Evolutionary conservation across 2,797 vertebrate genomes (phyloP).

Genomic region (Gymnoscopelus microlampas): DNA sequence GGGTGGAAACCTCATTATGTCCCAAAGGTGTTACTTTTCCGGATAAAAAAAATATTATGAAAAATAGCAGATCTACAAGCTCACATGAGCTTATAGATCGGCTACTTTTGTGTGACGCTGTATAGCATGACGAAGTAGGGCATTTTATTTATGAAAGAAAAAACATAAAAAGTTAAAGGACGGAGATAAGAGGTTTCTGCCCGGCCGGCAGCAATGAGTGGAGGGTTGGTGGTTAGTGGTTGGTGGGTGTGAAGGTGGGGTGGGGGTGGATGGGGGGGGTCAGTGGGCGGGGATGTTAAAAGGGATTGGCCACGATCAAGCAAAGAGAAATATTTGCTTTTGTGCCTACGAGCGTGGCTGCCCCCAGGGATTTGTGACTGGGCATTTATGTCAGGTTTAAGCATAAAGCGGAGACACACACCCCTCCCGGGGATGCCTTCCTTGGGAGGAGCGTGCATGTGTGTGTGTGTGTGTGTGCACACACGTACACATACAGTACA

Average conservation of each 20-base stretch:
- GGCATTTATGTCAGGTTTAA: conserved; percentile 83
- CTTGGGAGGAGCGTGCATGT: conserved; percentile 18
- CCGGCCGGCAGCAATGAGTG: too few relatives aligned
- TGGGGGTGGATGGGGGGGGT: conserved; percentile 18
- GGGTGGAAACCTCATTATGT: too few relatives aligned
- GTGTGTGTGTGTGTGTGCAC: conserved; percentile 26
- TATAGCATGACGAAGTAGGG: too few relatives aligned
- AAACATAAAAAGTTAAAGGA: too few relatives aligned
- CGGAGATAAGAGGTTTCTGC: too few relatives aligned
- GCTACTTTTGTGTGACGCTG: too few relatives aligned
- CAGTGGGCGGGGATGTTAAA: conserved; percentile 75
- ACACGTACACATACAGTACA: neutral
- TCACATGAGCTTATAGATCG: too few relatives aligned
- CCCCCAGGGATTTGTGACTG: conserved; percentile 79
- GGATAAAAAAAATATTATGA: too few relatives aligned
- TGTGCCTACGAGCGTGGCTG: conserved; percentile 78
- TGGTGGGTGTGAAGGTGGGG: neutral
- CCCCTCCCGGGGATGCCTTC: conserved; percentile 39
- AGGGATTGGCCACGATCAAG: conserved; percentile 78
- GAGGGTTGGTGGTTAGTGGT: too few relatives aligned
- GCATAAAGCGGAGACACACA: conserved; percentile 48
- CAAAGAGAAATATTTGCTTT: conserved; percentile 87
- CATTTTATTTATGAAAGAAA: too few relatives aligned
- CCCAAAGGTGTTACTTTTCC: too few relatives aligned
- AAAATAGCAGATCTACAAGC: too few relatives aligned